These are phyloP conservation scores for Vesta saturnalis DNA, from an alignment of 2,888 invertebrate genomes.

Conservation along the genomic window DNA sequence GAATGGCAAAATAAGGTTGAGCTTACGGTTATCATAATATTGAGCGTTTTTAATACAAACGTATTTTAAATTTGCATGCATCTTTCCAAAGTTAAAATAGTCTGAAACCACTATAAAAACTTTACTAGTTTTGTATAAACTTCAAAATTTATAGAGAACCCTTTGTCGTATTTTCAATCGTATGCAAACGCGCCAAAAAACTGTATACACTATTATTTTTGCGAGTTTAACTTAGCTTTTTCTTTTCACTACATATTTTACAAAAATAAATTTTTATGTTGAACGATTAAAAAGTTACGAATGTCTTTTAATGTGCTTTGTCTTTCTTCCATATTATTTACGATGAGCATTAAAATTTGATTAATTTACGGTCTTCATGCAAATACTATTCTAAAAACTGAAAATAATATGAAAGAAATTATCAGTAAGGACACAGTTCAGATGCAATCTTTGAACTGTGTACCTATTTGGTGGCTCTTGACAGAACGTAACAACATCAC, in stretches of 20 bases:
- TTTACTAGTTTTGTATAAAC: no score
- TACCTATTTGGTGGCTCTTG: no score
- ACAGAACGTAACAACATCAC: no score
- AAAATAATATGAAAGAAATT: no score
- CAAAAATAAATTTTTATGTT: background rate
- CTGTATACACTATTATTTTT: background rate
- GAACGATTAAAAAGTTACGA: no score
- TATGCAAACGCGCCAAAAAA: background rate
- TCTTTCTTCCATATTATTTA: background rate
- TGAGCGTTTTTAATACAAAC: no score
- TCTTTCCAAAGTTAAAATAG: background rate
- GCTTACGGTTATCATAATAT: no score
- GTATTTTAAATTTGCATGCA: no score
- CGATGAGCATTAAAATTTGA: background rate
- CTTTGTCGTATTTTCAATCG: background rate
- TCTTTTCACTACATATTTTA: constrained; percentile 1
- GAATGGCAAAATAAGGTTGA: no score
- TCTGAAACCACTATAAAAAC: no score
- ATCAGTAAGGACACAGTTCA: no score
- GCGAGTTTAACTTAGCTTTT: background rate
- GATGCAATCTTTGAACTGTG: background rate
- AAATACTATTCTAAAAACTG: background rate
- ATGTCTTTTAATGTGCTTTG: background rate
- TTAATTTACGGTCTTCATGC: background rate
- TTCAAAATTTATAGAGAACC: background rate